Evolutionary conservation across 2,797 vertebrate genomes (phyloP).

Genomic region (Steatocranus sp.): DNA sequence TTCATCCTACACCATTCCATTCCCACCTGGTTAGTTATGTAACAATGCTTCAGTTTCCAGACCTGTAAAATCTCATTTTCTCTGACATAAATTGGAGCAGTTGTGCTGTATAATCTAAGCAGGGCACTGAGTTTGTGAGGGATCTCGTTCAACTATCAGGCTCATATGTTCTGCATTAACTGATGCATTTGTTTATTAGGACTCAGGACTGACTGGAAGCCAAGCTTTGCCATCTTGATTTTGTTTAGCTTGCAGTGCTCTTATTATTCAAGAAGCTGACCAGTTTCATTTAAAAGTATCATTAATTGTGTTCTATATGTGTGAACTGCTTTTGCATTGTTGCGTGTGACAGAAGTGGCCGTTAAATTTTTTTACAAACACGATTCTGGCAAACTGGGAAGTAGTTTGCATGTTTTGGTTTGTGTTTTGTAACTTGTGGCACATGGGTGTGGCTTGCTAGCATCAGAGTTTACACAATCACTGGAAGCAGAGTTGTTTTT

Average conservation of each 20-base stretch:
- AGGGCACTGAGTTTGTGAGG: background rate
- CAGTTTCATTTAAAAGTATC: background rate
- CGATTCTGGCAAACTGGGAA: background rate
- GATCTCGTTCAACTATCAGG: background rate
- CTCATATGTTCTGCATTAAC: slow-evolving; percentile 36
- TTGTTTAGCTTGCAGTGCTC: background rate
- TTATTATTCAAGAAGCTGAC: background rate
- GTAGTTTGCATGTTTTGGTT: background rate
- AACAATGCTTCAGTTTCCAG: slow-evolving; percentile 10
- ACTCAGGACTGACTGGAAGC: background rate
- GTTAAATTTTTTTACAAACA: background rate
- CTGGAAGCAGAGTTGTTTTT: slow-evolving; percentile 9
- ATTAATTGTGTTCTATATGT: background rate
- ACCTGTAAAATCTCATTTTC: background rate
- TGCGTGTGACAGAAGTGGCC: accelerated
- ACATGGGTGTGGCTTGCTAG: slow-evolving; percentile 1
- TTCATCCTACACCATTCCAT: background rate
- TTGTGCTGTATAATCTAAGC: slow-evolving; percentile 13
- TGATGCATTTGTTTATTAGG: slow-evolving; percentile 8
- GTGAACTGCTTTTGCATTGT: accelerated
- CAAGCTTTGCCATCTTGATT: background rate
- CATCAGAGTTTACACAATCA: slow-evolving; percentile 12
- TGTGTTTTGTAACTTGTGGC: background rate
- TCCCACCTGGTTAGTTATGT: slow-evolving; percentile 17
- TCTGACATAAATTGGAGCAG: background rate